Conservation (phyloP, 53 echinoderm and acorn worm genomes). For the Stichopus horrens region DNA sequence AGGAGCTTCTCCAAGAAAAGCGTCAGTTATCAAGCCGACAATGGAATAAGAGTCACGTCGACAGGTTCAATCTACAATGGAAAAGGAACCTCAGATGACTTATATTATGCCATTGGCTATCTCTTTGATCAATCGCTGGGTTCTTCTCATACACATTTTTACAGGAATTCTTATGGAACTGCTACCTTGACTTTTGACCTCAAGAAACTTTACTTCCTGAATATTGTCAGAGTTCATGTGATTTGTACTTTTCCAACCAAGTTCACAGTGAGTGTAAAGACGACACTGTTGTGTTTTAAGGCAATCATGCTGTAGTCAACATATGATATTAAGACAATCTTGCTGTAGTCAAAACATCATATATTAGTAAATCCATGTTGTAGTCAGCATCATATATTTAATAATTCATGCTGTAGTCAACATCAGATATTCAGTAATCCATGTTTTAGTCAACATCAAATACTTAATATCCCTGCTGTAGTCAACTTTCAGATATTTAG, state of each 20-base stretch:
- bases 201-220: conserved; percentile 59
- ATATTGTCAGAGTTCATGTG: conserved; percentile 74
- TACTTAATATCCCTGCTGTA: too few species aligned
- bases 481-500: too few species aligned
- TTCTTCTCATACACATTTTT: conserved; percentile 48
- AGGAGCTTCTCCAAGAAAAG: not conserved
- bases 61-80: conserved; percentile 1
- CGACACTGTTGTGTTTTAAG: too few species aligned
- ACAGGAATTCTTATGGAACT: conserved; percentile 34
- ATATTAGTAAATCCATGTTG: too few species aligned
- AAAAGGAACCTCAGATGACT: conserved; percentile 27
- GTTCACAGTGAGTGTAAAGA: conserved; percentile 62
- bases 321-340: too few species aligned
- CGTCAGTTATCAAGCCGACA: not conserved
- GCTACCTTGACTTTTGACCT: conserved; percentile 66
- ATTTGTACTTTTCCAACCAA: conserved; percentile 56
- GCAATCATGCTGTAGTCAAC: too few species aligned
- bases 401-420: too few species aligned
- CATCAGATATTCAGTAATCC: too few species aligned
- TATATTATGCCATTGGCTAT: conserved; percentile 58
- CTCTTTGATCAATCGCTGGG: conserved; percentile 79
- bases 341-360: too few species aligned
- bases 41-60: not conserved
- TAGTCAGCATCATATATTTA: too few species aligned
- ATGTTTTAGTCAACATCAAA: too few species aligned